Evolutionary conservation across 1,140 invertebrate species (phyloP), one percentile per base, ranked within the genome.

Genomic region (Heliconius melpomene): DNA sequence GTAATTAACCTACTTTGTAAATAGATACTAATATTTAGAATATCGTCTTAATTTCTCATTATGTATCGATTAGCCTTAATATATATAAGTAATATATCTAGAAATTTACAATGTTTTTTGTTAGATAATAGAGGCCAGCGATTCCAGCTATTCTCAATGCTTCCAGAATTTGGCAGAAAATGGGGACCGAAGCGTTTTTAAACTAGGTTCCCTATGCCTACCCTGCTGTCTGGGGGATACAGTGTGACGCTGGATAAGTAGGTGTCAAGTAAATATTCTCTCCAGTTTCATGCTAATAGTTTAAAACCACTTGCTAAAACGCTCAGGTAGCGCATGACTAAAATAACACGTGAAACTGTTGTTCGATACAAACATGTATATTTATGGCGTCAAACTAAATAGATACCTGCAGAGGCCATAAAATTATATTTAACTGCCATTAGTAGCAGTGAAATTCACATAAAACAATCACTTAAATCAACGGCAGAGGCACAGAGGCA

Each of bases 261-360:
- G 79, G 72, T 80, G 38, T 70, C 71, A 46, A 83, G 85, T 84
- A 81, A 87, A 88, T 54, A 87, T 79, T 38, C 83, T 82, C 73
- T 81, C 46, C 71, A 89, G 86, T 78, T 82, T 76, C 81, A 74
- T 81, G 79, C 82, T 87, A 85, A 86, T 80, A 87, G 78, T 54
- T 77, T 70, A 77, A 80, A 77, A 79, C 50, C 66, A 66, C 72
- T 75, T 77, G 73, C 80, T 78, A 82, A 80, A 74, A 83, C 74
- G 71, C 82, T 81, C 74, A 77, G 80, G 71, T 77, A 72, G 76
- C 74, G 46, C 66, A 38, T 76, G 32, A 76, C 75, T 79, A 71
- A 76, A 66, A 66, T 66, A 72, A 72, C 74, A 29, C 13, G 50
- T 79, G 32, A 79, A 74, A 40, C 36, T 79, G 52, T 72, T 50